Conservation (phyloP, 2,888 invertebrate genomes). For the Himalopsyche kuldschensis region DNA sequence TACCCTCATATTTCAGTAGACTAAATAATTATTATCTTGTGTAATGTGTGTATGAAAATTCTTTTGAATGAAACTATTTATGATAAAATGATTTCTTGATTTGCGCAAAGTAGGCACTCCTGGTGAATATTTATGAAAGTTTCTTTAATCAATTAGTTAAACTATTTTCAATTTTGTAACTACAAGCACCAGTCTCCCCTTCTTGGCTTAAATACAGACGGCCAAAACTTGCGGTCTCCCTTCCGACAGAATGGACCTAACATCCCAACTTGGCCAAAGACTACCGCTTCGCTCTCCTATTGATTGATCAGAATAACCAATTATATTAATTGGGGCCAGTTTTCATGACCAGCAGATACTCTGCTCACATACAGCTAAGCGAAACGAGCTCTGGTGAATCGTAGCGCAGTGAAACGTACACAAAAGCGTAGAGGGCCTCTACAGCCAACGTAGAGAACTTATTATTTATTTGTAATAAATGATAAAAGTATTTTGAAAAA, state of each 20-base stretch:
- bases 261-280: not conserved
- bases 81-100: too few species aligned
- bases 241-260: not conserved
- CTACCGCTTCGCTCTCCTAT: not conserved
- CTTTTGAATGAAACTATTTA: too few species aligned
- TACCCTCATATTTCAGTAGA: too few species aligned
- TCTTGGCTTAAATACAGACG: not conserved
- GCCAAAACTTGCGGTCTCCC: not conserved
- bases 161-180: not conserved
- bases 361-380: not conserved
- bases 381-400: not conserved
- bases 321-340: not conserved
- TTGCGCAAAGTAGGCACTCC: too few species aligned
- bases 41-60: too few species aligned
- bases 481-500: too few species aligned
- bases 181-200: not conserved
- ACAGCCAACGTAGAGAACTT: not conserved
- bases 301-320: not conserved
- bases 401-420: not conserved
- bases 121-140: too few species aligned
- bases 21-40: too few species aligned
- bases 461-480: too few species aligned
- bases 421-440: not conserved
- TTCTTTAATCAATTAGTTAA: too few species aligned
- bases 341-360: not conserved